Evolutionary conservation across 2,888 invertebrate genomes (phyloP), one percentile per base, ranked within the genome.

Genomic region (Ormyrus nitidulus): DNA sequence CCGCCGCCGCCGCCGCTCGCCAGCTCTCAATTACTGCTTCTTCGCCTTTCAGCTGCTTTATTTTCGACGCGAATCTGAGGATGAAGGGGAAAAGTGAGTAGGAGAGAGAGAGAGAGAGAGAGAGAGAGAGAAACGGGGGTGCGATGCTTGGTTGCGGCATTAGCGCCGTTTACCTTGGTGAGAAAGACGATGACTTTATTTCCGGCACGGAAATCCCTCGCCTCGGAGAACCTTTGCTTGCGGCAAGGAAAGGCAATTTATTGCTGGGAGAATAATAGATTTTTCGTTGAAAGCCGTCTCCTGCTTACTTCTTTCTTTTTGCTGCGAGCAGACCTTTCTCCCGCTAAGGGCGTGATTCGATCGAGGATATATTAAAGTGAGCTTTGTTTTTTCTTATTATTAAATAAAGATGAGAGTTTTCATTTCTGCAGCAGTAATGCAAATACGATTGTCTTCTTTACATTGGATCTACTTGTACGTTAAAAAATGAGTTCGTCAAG

Each of bases 301-400:
- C 44, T 69, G 6, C 46, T 7, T 53, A 4, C n/a, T 59, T 59
- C 11, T 34, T 51, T 13, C 49, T 19, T 54, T 68, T 34, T 34
- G 34, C 34, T 3, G 34, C 34, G 34, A 34, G 34, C 2, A 34
- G 34, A 34, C 61, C 51, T 68, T 56, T 46, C 49, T 62, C 53
- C 68, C 19, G 46, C 56, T 58, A 34, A 13, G 34, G 66, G 65
- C 56, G 48, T 59, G 62, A 70, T 65, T 80, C 70, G 73, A 71
- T 69, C 59, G 58, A 46, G 61, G 84, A 83, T 84, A 82, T 84
- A 86, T 86, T 86, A 86, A 85, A 84, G 84, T 83, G 83, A 84
- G 86, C 85, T 83, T 48, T 58, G 48, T 59, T 48, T 44, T 6
- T 6, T 59, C 46, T 65, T 59, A 49, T 65, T 56, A n/a, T 59